These are phyloP conservation scores for Tetragonisca angustula DNA, from an alignment of 2,888 invertebrate species.

Conservation along the genomic window DNA sequence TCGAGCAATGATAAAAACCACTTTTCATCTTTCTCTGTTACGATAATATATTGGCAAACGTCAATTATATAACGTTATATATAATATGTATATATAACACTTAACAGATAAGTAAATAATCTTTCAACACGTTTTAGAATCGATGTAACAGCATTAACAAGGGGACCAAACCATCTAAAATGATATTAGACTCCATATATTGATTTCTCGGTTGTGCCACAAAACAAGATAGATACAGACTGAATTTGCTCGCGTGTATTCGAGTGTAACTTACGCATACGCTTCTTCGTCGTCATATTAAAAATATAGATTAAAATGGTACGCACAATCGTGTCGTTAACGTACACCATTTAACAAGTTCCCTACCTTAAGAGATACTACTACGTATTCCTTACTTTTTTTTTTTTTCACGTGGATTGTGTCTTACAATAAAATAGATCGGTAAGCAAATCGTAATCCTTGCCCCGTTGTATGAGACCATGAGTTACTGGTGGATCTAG, in stretches of 20 bases:
- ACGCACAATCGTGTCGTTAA: slow-evolving; percentile 71
- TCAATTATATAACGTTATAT: slow-evolving; percentile 14
- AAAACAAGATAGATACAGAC: slow-evolving; percentile 55
- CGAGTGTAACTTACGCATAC: slow-evolving; percentile 72
- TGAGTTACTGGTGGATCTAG: slow-evolving; percentile 41
- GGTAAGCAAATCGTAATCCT: slow-evolving; percentile 66
- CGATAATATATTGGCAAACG: slow-evolving; percentile 10
- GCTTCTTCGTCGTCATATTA: slow-evolving; percentile 72
- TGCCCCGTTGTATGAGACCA: slow-evolving; percentile 30
- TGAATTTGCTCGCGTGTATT: slow-evolving; percentile 23
- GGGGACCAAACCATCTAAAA: background rate
- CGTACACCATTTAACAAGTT: slow-evolving; percentile 72
- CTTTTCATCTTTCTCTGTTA: background rate
- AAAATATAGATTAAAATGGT: slow-evolving; percentile 81
- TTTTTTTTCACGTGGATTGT: slow-evolving; percentile 22
- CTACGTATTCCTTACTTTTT: slow-evolving; percentile 50
- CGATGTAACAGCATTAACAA: slow-evolving; percentile 30
- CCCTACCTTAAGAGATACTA: slow-evolving; percentile 57
- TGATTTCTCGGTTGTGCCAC: slow-evolving; percentile 64
- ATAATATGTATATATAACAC: slow-evolving; percentile 37
- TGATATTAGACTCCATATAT: slow-evolving; percentile 1
- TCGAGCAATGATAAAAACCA: background rate
- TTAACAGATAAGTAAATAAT: slow-evolving; percentile 42
- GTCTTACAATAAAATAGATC: slow-evolving; percentile 70
- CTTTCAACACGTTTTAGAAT: slow-evolving; percentile 20